A percentile compares a stretch with the other conserved stretches of the same genome.
These are phyloP conservation scores for Hyles vespertilio DNA, from an alignment of 1,140 invertebrate species.

Conservation along the genomic window DNA sequence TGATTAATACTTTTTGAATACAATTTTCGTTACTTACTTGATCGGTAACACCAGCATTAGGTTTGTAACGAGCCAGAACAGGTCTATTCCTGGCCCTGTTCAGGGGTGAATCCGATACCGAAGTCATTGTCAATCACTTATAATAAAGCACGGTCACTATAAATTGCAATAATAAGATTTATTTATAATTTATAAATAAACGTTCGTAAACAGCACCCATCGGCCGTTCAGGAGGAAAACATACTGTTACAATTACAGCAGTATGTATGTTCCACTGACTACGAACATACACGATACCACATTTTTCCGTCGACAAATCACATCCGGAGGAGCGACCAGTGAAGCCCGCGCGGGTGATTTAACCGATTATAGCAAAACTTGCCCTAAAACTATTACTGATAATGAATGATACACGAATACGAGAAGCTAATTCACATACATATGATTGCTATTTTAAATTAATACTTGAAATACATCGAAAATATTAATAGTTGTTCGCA, in stretches of 20 bases:
- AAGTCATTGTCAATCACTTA: slow-evolving; percentile 47
- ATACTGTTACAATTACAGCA: slow-evolving; percentile 60
- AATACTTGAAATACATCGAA: too few species aligned
- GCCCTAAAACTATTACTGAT: slow-evolving; percentile 49
- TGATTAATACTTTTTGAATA: background rate
- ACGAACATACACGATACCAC: slow-evolving; percentile 59
- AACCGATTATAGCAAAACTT: slow-evolving; percentile 47
- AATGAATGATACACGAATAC: slow-evolving; percentile 43
- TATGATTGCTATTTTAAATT: too few species aligned
- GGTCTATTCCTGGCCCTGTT: slow-evolving; percentile 56
- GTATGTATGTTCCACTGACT: slow-evolving; percentile 44
- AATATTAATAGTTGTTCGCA: too few species aligned
- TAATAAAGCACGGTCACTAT: slow-evolving; percentile 14
- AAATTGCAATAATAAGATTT: slow-evolving; percentile 7
- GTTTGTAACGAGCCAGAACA: slow-evolving; percentile 56
- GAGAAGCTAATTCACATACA: slow-evolving; percentile 6
- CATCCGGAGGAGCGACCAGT: slow-evolving; percentile 62
- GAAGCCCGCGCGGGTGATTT: slow-evolving; percentile 54
- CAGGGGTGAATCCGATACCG: slow-evolving; percentile 55
- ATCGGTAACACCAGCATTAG: slow-evolving; percentile 36
- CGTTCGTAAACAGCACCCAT: slow-evolving; percentile 34
- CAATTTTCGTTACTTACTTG: slow-evolving; percentile 43
- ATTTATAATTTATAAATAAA: slow-evolving; percentile 17
- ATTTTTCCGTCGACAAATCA: slow-evolving; percentile 72
- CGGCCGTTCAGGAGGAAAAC: slow-evolving; percentile 53